Base-by-base conservation (phyloP, 2,888 invertebrate genomes). In the Drosophila leonis region DNA sequence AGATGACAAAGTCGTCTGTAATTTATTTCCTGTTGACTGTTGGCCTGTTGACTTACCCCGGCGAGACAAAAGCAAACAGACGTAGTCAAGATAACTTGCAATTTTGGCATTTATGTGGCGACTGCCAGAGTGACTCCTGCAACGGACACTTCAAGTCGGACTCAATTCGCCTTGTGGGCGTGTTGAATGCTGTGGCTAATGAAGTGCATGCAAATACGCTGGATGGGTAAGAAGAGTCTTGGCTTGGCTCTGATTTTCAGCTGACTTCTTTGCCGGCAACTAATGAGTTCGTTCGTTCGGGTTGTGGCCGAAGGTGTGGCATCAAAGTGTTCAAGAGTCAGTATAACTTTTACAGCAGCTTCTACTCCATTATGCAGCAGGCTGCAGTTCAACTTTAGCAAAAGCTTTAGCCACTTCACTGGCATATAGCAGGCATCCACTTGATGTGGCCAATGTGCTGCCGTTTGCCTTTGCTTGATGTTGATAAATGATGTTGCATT, bases 401-500 rank as follows among this genome's bases (percentile, higher is more conserved):
- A 3, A 12, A 37, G 65, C 18, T 31, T 52, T 24, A n/a, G 73
- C 69, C 68, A 77, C 85, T 80, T 67, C 69, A 70, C 65, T 64
- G 61, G 60, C 52, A 63, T 60, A 35, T 20, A 72, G 31, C 52
- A 24, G 61, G 80, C 81, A 78, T 65, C 80, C 75, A 80, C 69
- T 75, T 72, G 78, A 78, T 75, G 82, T 51, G 68, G 75, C 78
- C 87, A 80, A 82, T 83, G 75, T 82, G 87, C 87, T 86, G 83
- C 84, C 69, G 77, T 72, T 48, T 77, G 83, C 84, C 66, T 74
- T 66, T 41, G 20, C 31, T 56, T 88, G 87, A 86, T 88, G 82
- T 81, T 87, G 86, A 87, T 87, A 87, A 87, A 88, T 87, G 86
- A 87, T 87, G 88, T 81, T 84, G 89, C 89, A 87, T 88, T 87